phyloP scores from a whole-genome alignment of 2,113 vertebrate genomes.

The Siniperca knerii region DNA sequence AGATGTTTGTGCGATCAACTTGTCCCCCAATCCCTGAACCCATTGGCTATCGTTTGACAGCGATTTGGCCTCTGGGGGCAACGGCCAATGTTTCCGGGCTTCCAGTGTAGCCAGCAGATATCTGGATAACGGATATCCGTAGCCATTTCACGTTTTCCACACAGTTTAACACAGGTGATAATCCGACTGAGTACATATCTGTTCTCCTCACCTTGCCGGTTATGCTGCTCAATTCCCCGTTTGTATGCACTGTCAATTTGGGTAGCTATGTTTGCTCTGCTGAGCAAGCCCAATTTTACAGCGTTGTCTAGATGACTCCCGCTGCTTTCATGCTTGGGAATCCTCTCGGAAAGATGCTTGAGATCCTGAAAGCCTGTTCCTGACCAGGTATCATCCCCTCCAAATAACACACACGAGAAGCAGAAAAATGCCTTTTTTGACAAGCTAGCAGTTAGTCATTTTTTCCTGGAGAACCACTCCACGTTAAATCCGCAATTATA shows the following conservation, averaged over 20 bases:
- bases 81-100: too few relatives aligned
- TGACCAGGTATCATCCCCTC: not conserved
- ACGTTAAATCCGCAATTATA: not conserved
- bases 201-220: not conserved
- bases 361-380: not conserved
- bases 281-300: not conserved
- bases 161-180: constrained; percentile 7
- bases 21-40: not conserved
- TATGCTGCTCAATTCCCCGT: not conserved
- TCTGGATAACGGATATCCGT: too few relatives aligned
- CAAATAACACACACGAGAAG: not conserved
- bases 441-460: not conserved
- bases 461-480: not conserved
- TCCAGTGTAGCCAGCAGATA: too few relatives aligned
- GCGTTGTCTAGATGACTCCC: not conserved
- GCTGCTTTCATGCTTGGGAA: not conserved
- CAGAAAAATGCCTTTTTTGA: not conserved
- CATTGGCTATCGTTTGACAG: too few relatives aligned
- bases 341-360: not conserved
- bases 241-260: not conserved
- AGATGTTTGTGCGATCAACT: not conserved
- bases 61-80: too few relatives aligned
- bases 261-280: not conserved
- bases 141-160: constrained; percentile 1
- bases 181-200: not conserved